Percentiles rank a stretch among this genome's conserved stretches.
Evolutionary conservation across 2,888 invertebrate genomes (phyloP).

Genomic region (Drosophila koepferae): DNA sequence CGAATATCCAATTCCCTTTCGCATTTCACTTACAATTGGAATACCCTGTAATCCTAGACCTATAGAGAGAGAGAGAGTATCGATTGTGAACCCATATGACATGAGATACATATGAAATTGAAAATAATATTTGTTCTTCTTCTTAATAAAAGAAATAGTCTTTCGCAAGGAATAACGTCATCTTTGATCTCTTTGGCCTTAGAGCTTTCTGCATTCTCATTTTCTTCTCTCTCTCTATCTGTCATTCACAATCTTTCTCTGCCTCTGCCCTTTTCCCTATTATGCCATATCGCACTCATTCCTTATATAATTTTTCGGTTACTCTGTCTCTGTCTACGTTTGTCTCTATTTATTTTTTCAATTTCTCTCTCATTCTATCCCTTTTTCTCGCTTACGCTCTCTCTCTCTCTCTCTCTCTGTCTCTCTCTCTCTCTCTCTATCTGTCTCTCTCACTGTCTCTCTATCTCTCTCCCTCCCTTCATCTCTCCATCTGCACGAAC

Average conservation of each 20-base stretch:
- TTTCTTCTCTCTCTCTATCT: not conserved
- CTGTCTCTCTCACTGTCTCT: not conserved
- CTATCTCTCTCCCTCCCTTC: not conserved
- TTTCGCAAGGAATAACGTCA: no score
- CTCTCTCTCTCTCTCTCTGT: not conserved
- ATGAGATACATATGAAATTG: not conserved
- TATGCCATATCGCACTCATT: no score
- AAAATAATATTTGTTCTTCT: no score
- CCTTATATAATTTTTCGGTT: no score
- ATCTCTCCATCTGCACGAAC: not conserved
- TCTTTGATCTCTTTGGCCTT: not conserved
- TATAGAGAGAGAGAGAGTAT: not conserved
- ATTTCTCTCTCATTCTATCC: no score
- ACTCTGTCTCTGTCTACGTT: not conserved
- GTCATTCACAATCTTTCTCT: not conserved
- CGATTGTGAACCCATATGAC: not conserved
- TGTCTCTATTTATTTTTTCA: no score
- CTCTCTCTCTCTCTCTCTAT: no score
- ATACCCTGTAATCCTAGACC: constrained; percentile 28
- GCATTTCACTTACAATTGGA: constrained; percentile 30
- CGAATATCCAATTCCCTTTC: constrained; percentile 34
- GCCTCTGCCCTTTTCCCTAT: not conserved
- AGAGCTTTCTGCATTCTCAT: not conserved
- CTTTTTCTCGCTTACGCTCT: not conserved
- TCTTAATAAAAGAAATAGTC: no score